phyloP scores from a whole-genome alignment of 2,888 invertebrate genomes.

The Caenorhabditis sp. region DNA sequence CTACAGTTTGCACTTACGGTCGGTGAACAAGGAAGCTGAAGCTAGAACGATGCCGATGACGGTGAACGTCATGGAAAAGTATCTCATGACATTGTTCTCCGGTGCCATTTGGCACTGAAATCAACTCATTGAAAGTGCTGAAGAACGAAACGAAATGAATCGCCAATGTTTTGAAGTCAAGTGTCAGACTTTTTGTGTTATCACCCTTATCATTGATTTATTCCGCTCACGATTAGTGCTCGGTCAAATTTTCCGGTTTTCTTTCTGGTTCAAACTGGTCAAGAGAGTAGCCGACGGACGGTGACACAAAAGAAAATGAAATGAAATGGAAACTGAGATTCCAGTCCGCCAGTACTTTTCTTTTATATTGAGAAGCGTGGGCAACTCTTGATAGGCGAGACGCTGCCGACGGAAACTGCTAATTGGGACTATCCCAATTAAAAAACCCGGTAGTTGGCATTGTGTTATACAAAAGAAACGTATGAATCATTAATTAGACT shows the following conservation, averaged over 20 bases:
- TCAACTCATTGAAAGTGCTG: not conserved
- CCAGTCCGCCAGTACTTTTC: not conserved
- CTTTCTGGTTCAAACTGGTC: not conserved
- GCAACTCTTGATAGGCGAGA: conserved; percentile 6
- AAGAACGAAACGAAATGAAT: conserved; percentile 1
- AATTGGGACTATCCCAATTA: conserved; percentile 33
- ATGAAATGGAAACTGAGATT: not conserved
- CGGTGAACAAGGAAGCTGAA: conserved; percentile 33
- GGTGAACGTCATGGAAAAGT: conserved; percentile 31
- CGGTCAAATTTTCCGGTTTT: conserved; percentile 39
- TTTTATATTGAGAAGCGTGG: not conserved
- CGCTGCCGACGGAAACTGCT: conserved; percentile 8
- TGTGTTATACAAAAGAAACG: not conserved
- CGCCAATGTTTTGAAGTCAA: conserved; percentile 33
- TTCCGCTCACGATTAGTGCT: conserved; percentile 25
- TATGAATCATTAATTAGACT: too few relatives aligned
- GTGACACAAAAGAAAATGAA: not conserved
- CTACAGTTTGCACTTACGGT: conserved; percentile 15
- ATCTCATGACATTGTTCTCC: conserved; percentile 46
- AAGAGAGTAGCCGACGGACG: not conserved
- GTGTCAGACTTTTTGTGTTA: conserved; percentile 38
- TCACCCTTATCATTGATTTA: conserved; percentile 51
- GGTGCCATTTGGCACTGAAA: conserved; percentile 29
- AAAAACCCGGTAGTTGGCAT: conserved; percentile 2
- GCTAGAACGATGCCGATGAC: conserved; percentile 26